Base-by-base conservation (phyloP, 2,797 vertebrate species). In the Scolopax rusticola region DNA sequence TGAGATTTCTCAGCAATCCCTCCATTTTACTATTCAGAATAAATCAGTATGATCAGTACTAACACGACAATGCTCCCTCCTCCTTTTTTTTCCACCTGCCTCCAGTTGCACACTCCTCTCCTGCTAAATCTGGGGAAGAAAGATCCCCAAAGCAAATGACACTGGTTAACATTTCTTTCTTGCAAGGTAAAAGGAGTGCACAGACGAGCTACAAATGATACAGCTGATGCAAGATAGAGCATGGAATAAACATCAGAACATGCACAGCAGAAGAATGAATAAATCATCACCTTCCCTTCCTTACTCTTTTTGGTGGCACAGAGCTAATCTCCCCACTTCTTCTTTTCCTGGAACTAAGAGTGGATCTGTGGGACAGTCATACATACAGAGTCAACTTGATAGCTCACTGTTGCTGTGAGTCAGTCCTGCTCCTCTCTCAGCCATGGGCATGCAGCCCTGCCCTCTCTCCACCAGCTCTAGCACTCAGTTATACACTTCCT, bases 371-470 rank as follows among this genome's bases (percentile, higher is more conserved):
- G 45, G 33, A 84, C 56, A 61, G 33, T 27, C 48, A 25, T 8
- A n/a, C 1, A 7, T 1, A 28, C 1, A 10, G 38, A 11, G 23
- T 9, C n/a, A 78, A 47, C 9, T 40, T 8, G 19, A 78, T 2
- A 57, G 40, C 24, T 47, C 3, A 0, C 30, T 60, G 53, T 1
- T 8, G 1, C 41, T 64, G 24, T 51, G 12, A 3, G 15, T 54
- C 43, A 17, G 18, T 33, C 65, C 12, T 75, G 61, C 15, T 67
- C 48, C 23, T 48, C 56, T 38, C 13, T 24, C n/a, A 36, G 73
- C 27, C 80, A 45, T 0, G 0, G 36, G 30, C 12, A n/a, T 4
- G 53, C 51, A 78, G 41, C 24, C 59, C 54, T 84, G 67, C 40
- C 53, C 67, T 50, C 78, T 53, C 78, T 57, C 65, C 33, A 68